These are phyloP conservation scores for Turritopsis rubra DNA, from an alignment of 30 jellyfish, hydroid and myxozoan genomes.

Conservation along the genomic window DNA sequence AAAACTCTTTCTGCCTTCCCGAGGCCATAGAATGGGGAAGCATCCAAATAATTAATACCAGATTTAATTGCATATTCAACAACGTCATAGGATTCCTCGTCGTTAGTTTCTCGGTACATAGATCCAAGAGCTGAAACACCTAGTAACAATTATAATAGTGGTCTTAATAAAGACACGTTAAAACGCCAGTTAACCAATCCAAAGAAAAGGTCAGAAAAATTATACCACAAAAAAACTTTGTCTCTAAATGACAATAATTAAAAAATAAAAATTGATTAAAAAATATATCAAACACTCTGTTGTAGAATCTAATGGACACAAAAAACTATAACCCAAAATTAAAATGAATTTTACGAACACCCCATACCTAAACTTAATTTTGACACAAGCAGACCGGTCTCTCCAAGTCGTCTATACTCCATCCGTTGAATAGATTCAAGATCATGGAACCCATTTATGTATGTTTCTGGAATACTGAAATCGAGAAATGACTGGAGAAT, in stretches of 20 bases:
- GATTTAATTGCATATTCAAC: slow-evolving; percentile 55
- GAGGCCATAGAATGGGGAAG: slow-evolving; percentile 87
- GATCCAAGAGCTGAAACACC: slow-evolving; percentile 81
- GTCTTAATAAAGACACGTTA: too few relatives aligned
- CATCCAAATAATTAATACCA: slow-evolving; percentile 73
- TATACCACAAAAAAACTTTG: too few relatives aligned
- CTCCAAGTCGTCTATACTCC: slow-evolving; percentile 71
- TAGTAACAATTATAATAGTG: background rate
- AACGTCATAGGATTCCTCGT: slow-evolving; percentile 49
- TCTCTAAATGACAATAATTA: too few relatives aligned
- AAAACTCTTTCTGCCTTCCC: slow-evolving; percentile 60
- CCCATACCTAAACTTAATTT: slow-evolving; percentile 64
- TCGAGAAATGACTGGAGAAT: too few relatives aligned
- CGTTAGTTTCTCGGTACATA: slow-evolving; percentile 52
- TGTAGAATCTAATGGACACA: too few relatives aligned
- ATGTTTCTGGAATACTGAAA: slow-evolving; percentile 27
- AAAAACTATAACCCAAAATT: too few relatives aligned
- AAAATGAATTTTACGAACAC: too few relatives aligned
- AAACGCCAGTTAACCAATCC: too few relatives aligned
- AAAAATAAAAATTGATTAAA: too few relatives aligned
- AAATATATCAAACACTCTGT: too few relatives aligned
- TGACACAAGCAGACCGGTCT: slow-evolving; percentile 58
- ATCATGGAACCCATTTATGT: slow-evolving; percentile 53
- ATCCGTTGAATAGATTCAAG: slow-evolving; percentile 27
- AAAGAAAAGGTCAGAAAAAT: too few relatives aligned